A percentile compares a stretch with the other conserved stretches of the same genome.
phyloP scores from a whole-genome alignment of 2,797 vertebrate genomes.

The Philypnodon macrostomus region DNA sequence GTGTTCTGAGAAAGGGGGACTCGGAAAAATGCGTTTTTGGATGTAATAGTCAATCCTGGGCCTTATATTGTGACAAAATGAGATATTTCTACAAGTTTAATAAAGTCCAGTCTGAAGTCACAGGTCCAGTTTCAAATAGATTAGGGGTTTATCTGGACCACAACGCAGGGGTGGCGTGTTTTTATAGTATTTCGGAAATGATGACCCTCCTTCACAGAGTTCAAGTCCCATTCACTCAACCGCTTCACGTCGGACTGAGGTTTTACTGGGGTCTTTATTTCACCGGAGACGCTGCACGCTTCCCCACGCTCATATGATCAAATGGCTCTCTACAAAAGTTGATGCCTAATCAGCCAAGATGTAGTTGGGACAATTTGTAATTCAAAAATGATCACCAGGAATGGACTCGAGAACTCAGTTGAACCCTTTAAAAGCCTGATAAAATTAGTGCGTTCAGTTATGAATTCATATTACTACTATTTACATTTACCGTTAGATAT shows the following conservation, averaged over 20 bases:
- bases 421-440: too few species aligned
- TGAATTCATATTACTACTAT: too few species aligned
- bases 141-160: conserved; percentile 3
- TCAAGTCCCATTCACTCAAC: neutral
- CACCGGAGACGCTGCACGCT: neutral
- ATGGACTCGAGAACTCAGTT: too few species aligned
- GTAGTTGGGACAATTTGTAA: too few species aligned
- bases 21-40: neutral
- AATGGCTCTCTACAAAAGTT: too few species aligned
- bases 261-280: conserved; percentile 1
- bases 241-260: neutral
- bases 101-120: neutral
- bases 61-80: neutral
- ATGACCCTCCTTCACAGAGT: conserved; percentile 2
- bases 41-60: conserved; percentile 1
- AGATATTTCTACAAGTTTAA: neutral
- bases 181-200: conserved; percentile 1
- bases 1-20: neutral
- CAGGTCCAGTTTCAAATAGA: neutral
- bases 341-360: too few species aligned
- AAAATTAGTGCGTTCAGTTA: too few species aligned
- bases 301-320: neutral
- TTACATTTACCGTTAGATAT: too few species aligned
- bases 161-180: neutral
- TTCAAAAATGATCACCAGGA: too few species aligned